Percentiles rank a stretch among this genome's conserved stretches.
Evolutionary conservation across 2,113 vertebrate species (phyloP).

Genomic region (Hydrolagus affinis): DNA sequence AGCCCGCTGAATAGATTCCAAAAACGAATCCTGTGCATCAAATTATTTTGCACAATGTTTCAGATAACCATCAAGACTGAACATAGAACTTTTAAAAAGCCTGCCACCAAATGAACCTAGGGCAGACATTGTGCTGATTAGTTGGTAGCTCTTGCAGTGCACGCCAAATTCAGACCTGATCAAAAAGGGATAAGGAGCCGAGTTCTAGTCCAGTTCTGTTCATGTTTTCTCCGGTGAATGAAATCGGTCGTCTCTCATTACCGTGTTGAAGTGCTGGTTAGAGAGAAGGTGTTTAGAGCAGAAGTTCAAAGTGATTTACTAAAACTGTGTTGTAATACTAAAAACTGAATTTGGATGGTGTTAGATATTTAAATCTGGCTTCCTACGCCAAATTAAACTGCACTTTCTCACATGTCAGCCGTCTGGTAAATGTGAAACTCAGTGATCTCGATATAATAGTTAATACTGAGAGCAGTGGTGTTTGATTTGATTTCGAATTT

Average conservation of each 20-base stretch:
- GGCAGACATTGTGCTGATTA: background rate
- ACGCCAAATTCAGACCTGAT: background rate
- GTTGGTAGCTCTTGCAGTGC: background rate
- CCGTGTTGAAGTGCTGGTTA: background rate
- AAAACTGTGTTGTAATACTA: background rate
- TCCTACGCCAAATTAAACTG: background rate
- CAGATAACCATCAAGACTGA: background rate
- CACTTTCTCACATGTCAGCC: background rate
- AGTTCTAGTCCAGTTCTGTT: background rate
- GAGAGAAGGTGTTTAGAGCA: background rate
- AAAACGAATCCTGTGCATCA: background rate
- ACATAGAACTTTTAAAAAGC: background rate
- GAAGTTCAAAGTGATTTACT: background rate
- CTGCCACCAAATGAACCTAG: background rate
- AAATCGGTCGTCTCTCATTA: background rate
- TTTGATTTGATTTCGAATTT: background rate
- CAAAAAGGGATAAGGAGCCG: background rate
- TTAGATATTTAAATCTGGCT: background rate
- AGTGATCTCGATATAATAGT: background rate
- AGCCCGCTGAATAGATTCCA: background rate
- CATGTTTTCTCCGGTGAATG: background rate
- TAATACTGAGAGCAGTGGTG: background rate
- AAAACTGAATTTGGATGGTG: too few species aligned
- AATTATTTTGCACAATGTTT: slow-evolving; percentile 27
- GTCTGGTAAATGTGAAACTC: background rate